Evolutionary conservation across 1,140 invertebrate species (phyloP).

Genomic region (Lucilia sericata): DNA sequence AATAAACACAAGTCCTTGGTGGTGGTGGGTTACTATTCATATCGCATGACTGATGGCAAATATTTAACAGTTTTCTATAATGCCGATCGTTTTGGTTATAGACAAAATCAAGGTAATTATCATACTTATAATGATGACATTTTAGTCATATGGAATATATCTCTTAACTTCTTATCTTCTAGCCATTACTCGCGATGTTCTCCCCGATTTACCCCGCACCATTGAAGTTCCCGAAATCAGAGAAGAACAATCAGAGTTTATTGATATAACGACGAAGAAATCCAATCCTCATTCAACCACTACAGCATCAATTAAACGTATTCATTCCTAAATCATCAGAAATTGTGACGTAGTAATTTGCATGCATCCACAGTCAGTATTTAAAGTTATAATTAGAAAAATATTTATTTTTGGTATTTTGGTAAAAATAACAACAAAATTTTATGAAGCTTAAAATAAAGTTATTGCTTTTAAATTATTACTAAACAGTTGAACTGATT

Average conservation of each 20-base stretch:
- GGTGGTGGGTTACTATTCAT: conserved; percentile 64
- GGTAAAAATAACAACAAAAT: too few species aligned
- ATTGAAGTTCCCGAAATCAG: conserved; percentile 59
- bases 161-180: background rate
- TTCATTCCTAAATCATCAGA: background rate
- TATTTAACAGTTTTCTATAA: conserved; percentile 65
- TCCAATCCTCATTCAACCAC: background rate
- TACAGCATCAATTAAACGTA: background rate
- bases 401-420: too few species aligned
- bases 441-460: too few species aligned
- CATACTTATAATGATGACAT: too few species aligned
- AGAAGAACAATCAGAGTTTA: conserved; percentile 41
- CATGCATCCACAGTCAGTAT: background rate
- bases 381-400: background rate
- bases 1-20: conserved; percentile 60
- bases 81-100: conserved; percentile 63
- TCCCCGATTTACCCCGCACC: conserved; percentile 63
- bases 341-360: background rate
- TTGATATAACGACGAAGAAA: background rate
- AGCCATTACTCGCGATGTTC: conserved; percentile 63
- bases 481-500: too few species aligned
- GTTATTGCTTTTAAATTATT: too few species aligned
- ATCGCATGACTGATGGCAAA: conserved; percentile 59
- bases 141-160: background rate
- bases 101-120: conserved; percentile 63